Evolutionary conservation across 2,797 vertebrate species (phyloP), one percentile per base, ranked within the genome.

Genomic region (Acrossocheilus fasciatus): DNA sequence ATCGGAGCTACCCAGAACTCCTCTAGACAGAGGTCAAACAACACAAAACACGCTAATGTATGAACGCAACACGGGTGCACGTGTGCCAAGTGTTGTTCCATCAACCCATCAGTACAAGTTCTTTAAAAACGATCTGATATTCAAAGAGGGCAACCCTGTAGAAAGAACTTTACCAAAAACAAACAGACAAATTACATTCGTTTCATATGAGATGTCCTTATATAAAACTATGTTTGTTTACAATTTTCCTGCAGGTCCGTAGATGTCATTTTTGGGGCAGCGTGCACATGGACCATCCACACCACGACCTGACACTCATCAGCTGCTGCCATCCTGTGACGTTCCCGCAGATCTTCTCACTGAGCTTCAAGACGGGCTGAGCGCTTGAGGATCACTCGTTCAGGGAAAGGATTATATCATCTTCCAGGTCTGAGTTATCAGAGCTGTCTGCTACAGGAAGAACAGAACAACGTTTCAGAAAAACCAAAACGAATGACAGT

Each of bases 371-470:
- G 62, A 72, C 54, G 57, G 72, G 66, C 70, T 41, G 81, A 81
- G 77, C 76, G 47, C 72, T 83, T 81, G 20, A 62, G 45, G 9
- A 78, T 90, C 93, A 96, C 91, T 96, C 94, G 26, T 95, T 96
- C 93, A 99, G 95, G 91, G 98, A 97, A 84, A 99, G 94, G 93
- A 99, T 98, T 93, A 99, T 99, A 95, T 99, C 98, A 83, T 99
- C 98, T 94, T 99, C 98, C 92, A 99, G 94, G 95, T 99, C 98
- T 0, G 98, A 99, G 95, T 76, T 98, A 94, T 99, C 98, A 0
- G 98, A 98, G 95, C 97, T 98, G 95, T 99, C 98, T 34, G 97
- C 96, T 97, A 93, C 82, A 92, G 91, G 70, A 82, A 93, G 2
- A 75, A 89, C 84, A 91, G 88, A 93, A 87, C 94, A 11, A 30